Base-by-base conservation (phyloP, 2,888 invertebrate genomes). In the Serrognathus titanus region DNA sequence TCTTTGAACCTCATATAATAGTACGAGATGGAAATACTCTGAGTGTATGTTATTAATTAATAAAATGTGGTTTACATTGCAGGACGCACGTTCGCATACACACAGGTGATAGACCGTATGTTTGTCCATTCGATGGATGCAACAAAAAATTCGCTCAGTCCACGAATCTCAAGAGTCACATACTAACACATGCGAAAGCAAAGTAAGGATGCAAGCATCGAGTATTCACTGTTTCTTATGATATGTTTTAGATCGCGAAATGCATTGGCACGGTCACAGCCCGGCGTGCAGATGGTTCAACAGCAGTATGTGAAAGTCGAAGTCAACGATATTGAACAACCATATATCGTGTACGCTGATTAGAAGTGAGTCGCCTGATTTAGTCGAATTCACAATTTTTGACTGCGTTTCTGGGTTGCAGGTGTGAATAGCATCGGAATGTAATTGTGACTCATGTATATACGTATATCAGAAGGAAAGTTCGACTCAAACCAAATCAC, bases 81-180 rank as follows among this genome's bases (percentile, higher is more conserved):
- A 88, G 97, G 76, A 98, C 97, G n/a, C 97, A 98, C 76, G 97
- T 98, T 1, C 85, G 97, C 62, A 98, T 98, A 72, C 97, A 98
- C 79, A 97, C 97, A 0, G 95, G 97, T 10, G 97, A 98, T 78
- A 84, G 97, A 52, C 97, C 97, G 0, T 98, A 97, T 74, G 97
- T 97, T 4, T 98, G 98, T 80, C 97, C 97, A 1, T 97, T 97
- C 78, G 97, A 97, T 79, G 94, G 95, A 36, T 98, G 98, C 81
- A 97, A 94, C 80, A 97, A 97, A 81, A 97, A 97, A 74, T 98
- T 98, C 80, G 97, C 98, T 51, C 98, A 98, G 80, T 95, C 94
- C 60, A 98, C 97, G 69, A 98, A 98, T 79, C 84, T 98, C 60
- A 98, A 98, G 80, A 97, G 97, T 62, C 97, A 98, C 77, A 97